Evolutionary conservation across 2,113 vertebrate species (phyloP).

Genomic region (Nanger granti): DNA sequence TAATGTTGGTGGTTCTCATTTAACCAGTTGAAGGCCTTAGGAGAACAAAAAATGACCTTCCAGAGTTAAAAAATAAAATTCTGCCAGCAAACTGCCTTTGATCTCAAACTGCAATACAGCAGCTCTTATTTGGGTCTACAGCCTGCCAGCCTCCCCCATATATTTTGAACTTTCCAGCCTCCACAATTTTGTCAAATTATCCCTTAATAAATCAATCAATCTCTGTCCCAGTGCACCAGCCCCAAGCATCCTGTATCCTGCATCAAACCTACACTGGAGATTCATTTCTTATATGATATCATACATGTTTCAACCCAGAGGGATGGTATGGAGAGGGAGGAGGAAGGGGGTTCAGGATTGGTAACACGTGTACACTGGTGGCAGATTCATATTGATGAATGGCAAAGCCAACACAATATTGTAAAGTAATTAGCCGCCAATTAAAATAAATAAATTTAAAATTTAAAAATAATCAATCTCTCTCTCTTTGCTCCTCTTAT

Average conservation of each 20-base stretch:
- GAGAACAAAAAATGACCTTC: not conserved
- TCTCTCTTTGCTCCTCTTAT: not conserved
- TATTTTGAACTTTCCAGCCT: not conserved
- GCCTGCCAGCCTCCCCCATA: not conserved
- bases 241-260: too few relatives aligned
- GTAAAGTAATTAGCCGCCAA: too few relatives aligned
- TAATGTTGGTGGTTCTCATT: not conserved
- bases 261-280: too few relatives aligned
- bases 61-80: not conserved
- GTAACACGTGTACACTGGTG: too few relatives aligned
- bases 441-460: too few relatives aligned
- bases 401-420: too few relatives aligned
- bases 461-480: too few relatives aligned
- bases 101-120: not conserved
- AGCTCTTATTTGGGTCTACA: not conserved
- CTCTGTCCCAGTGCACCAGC: not conserved
- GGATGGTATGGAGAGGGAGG: too few relatives aligned
- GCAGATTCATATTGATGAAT: too few relatives aligned
- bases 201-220: not conserved
- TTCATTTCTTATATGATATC: too few relatives aligned
- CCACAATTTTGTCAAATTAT: not conserved
- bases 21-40: not conserved
- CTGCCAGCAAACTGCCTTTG: not conserved
- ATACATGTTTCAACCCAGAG: too few relatives aligned
- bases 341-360: too few relatives aligned